Base-by-base conservation (phyloP, 2,888 invertebrate species). In the Lepidonotus clava region DNA sequence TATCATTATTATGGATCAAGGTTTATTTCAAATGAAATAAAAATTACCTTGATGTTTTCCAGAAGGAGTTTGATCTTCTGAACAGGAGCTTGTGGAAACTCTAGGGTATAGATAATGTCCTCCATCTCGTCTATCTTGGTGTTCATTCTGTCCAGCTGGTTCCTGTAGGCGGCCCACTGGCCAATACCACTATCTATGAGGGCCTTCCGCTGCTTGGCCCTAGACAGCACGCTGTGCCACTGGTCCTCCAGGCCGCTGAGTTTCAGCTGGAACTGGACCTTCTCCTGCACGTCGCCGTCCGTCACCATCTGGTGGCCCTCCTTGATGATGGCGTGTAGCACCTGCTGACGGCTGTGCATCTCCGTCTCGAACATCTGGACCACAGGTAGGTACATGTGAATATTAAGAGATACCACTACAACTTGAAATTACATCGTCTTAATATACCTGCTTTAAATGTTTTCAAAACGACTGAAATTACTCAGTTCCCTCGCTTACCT, bases 351-450 rank as follows among this genome's bases (percentile, higher is more conserved):
- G 86, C 92, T 91, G 90, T 91, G 91, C 89, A 92, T 91, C 86
- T 93, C 93, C 21, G 91, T 90, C 84, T 92, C 92, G 91, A 93
- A 93, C 87, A 91, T 91, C 93, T 93, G 90, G 61, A n/a, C n/a
- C n/a, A n/a, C n/a, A n/a, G n/a, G n/a, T n/a, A n/a, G n/a, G n/a
- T n/a, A n/a, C n/a, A n/a, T n/a, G n/a, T n/a, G n/a, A n/a, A n/a
- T n/a, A n/a, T n/a, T n/a, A n/a, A n/a, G n/a, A n/a, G n/a, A n/a
- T n/a, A n/a, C n/a, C n/a, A n/a, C n/a, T n/a, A n/a, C n/a, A n/a
- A n/a, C n/a, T n/a, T n/a, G n/a, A n/a, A n/a, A n/a, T n/a, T n/a
- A n/a, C n/a, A n/a, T n/a, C n/a, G n/a, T n/a, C n/a, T n/a, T n/a
- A n/a, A n/a, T n/a, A n/a, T n/a, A n/a, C n/a, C n/a, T n/a, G n/a